Conservation (phyloP, 2,888 invertebrate genomes). For the Spisula solida region DNA sequence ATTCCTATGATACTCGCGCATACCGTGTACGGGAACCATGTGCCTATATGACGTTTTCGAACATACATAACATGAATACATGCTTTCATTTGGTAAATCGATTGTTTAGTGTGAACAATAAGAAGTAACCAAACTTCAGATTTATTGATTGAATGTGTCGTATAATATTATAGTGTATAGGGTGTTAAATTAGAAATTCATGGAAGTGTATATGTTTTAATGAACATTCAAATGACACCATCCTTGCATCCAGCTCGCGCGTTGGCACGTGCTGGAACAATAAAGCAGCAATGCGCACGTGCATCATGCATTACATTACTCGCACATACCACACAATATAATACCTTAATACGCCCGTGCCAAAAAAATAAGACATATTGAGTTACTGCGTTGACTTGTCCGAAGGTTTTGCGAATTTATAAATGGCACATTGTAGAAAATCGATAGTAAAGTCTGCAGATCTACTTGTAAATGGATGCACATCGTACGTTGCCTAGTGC, state of each 20-base stretch:
- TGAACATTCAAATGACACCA: too few relatives aligned
- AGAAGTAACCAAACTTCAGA: too few relatives aligned
- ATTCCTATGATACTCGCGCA: too few relatives aligned
- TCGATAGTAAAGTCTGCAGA: constrained; percentile 21
- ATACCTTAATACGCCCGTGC: constrained; percentile 25
- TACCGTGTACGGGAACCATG: too few relatives aligned
- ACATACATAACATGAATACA: too few relatives aligned
- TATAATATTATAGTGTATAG: too few relatives aligned
- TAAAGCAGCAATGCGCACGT: not conserved
- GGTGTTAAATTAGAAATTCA: too few relatives aligned
- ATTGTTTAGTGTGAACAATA: too few relatives aligned
- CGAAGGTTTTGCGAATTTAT: constrained; percentile 28
- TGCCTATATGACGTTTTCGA: too few relatives aligned
- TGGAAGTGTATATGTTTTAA: too few relatives aligned
- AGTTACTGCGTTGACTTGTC: constrained; percentile 30
- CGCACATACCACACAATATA: not conserved
- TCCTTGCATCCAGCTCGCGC: not conserved
- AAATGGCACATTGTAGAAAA: constrained; percentile 18
- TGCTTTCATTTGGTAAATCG: too few relatives aligned
- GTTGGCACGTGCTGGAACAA: not conserved
- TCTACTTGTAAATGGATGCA: constrained; percentile 30
- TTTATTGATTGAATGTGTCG: too few relatives aligned
- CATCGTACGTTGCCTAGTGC: constrained; percentile 1
- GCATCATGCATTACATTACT: not conserved
- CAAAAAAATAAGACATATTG: constrained; percentile 17